Evolutionary conservation across 2,888 invertebrate species (phyloP).

Genomic region (Andrena dorsata): DNA sequence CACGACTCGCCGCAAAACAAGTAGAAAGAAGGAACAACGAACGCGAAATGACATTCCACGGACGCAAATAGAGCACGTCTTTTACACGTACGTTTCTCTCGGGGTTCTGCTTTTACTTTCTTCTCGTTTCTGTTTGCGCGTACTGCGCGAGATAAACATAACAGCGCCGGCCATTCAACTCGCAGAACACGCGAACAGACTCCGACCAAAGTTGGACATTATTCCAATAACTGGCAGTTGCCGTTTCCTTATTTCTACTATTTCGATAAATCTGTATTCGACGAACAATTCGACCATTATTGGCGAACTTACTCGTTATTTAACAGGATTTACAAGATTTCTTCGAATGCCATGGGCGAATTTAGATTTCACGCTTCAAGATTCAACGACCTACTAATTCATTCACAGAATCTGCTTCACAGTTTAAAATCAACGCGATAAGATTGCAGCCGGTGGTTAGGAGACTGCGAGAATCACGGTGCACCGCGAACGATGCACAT

Average conservation of each 20-base stretch:
- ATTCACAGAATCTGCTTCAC: not conserved
- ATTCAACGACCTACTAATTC: not conserved
- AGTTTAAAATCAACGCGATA: conserved; percentile 10
- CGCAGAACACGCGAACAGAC: conserved; percentile 37
- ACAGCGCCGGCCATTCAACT: conserved; percentile 76
- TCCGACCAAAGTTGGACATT: conserved; percentile 24
- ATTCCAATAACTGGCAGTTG: not conserved
- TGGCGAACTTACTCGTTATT: not conserved
- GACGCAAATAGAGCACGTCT: conserved; percentile 75
- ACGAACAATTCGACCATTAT: not conserved
- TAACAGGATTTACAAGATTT: not conserved
- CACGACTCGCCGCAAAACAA: conserved; percentile 48
- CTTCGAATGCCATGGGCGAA: too few relatives aligned
- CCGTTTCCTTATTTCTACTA: not conserved
- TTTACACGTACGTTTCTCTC: conserved; percentile 55
- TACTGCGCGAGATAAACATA: conserved; percentile 67
- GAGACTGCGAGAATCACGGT: not conserved
- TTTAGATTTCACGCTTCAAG: not conserved
- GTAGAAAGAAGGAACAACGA: conserved; percentile 60
- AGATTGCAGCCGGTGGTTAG: conserved; percentile 16
- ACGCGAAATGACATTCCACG: conserved; percentile 69
- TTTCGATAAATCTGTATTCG: not conserved
- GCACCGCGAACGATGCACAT: conserved; percentile 34
- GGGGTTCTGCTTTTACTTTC: conserved; percentile 51
- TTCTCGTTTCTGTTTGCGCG: conserved; percentile 49